phyloP scores from a whole-genome alignment of 1,140 invertebrate genomes.

The Drosophila obscura region DNA sequence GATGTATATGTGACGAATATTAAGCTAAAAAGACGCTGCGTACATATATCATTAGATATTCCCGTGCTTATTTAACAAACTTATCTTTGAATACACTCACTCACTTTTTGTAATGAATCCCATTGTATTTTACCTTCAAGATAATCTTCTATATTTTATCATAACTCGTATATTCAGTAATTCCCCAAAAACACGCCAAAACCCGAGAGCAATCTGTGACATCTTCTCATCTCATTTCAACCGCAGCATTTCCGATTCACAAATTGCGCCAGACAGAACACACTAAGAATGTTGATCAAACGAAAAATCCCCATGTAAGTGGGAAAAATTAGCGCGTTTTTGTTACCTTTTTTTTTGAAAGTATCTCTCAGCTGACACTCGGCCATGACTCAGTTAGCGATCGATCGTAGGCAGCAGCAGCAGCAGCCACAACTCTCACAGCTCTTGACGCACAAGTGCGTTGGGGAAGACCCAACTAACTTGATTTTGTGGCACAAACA shows the following conservation, averaged over 20 bases:
- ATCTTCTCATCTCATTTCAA: slow-evolving; percentile 11
- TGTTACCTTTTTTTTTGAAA: slow-evolving; percentile 54
- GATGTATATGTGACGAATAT: no score
- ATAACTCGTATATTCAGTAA: no score
- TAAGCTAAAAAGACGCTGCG: no score
- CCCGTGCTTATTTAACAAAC: no score
- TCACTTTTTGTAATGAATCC: no score
- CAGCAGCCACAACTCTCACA: slow-evolving; percentile 12
- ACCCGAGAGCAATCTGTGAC: slow-evolving; percentile 1
- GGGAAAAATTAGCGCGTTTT: slow-evolving; percentile 62
- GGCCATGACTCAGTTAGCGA: slow-evolving; percentile 68
- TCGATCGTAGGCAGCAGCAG: slow-evolving; percentile 21
- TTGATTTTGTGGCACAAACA: slow-evolving; percentile 41
- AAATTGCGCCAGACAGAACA: slow-evolving; percentile 36
- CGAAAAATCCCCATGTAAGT: slow-evolving; percentile 75
- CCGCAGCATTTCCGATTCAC: slow-evolving; percentile 66
- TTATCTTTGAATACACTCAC: no score
- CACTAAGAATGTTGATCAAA: slow-evolving; percentile 49
- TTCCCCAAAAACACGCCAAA: no score
- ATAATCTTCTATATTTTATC: no score
- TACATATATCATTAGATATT: no score
- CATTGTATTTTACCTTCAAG: no score
- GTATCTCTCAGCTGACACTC: slow-evolving; percentile 34
- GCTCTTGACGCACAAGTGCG: slow-evolving; percentile 53
- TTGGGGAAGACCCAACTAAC: slow-evolving; percentile 67